Percentiles rank a stretch among this genome's conserved stretches.
These are phyloP conservation scores for Drosophila histrio DNA, from an alignment of 2,888 invertebrate species.

Conservation along the genomic window DNA sequence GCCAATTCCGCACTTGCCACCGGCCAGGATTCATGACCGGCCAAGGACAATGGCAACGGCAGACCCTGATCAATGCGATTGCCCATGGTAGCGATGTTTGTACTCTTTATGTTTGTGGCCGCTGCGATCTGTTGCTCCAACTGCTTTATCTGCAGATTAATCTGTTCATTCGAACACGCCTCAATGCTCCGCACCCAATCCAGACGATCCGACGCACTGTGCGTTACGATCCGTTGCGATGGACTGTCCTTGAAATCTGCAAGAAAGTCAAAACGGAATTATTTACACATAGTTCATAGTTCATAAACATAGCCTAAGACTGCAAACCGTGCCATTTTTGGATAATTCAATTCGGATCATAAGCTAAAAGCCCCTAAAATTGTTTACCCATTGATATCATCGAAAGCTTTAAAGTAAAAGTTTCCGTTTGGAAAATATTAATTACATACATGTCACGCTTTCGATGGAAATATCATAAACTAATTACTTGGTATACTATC, in stretches of 20 bases:
- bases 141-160: constrained; percentile 89
- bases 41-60: constrained; percentile 85
- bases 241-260: constrained; percentile 93
- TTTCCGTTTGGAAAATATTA: no score
- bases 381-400: no score
- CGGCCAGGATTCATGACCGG: not conserved
- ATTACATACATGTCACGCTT: no score
- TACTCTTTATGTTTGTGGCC: constrained; percentile 11
- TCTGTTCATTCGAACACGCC: constrained; percentile 92
- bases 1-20: constrained; percentile 1
- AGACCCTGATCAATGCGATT: constrained; percentile 85
- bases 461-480: no score
- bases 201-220: constrained; percentile 91
- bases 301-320: no score
- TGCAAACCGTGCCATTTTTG: no score
- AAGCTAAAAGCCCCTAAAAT: no score
- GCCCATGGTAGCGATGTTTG: constrained; percentile 62
- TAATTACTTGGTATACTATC: no score
- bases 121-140: constrained; percentile 85
- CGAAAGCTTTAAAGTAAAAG: no score
- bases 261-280: not conserved
- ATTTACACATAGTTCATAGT: no score
- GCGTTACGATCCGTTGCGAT: constrained; percentile 92
- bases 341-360: no score
- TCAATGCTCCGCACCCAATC: constrained; percentile 94